Percentiles rank a stretch among this genome's conserved stretches.
phyloP scores from a whole-genome alignment of 2,888 invertebrate species.

The Cryptocephalus primarius region DNA sequence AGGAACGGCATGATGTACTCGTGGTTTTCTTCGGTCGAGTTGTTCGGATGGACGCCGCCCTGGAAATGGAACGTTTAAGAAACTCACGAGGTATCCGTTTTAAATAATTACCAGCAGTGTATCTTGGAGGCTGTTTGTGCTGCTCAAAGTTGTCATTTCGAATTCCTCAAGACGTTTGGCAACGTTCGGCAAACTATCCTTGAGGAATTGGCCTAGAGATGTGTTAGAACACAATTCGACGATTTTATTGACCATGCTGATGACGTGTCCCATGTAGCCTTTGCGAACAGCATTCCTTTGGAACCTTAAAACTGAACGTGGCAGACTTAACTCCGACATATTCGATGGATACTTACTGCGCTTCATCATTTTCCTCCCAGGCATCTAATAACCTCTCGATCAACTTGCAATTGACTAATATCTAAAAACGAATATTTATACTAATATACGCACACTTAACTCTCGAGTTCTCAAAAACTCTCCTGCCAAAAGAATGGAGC shows the following conservation, averaged over 20 bases:
- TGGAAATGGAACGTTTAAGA: slow-evolving; percentile 9
- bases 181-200: slow-evolving; percentile 40
- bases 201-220: slow-evolving; percentile 44
- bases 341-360: slow-evolving; percentile 47
- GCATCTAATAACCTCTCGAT: slow-evolving; percentile 69
- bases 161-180: slow-evolving; percentile 34
- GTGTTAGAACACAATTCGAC: slow-evolving; percentile 43
- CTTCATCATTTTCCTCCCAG: slow-evolving; percentile 67
- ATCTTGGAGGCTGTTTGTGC: slow-evolving; percentile 30
- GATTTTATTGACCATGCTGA: slow-evolving; percentile 49
- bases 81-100: neutral
- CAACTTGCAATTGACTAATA: slow-evolving; percentile 61
- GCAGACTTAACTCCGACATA: neutral
- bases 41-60: slow-evolving; percentile 36
- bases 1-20: slow-evolving; percentile 43
- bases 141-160: slow-evolving; percentile 28
- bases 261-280: slow-evolving; percentile 58
- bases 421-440: slow-evolving; percentile 23
- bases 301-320: slow-evolving; percentile 30
- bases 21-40: slow-evolving; percentile 42
- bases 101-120: slow-evolving; percentile 27
- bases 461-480: too few species aligned
- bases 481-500: too few species aligned
- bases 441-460: too few species aligned
- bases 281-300: slow-evolving; percentile 44